Base-by-base conservation (phyloP, 1,140 invertebrate species). In the Lepidurus arcticus region DNA sequence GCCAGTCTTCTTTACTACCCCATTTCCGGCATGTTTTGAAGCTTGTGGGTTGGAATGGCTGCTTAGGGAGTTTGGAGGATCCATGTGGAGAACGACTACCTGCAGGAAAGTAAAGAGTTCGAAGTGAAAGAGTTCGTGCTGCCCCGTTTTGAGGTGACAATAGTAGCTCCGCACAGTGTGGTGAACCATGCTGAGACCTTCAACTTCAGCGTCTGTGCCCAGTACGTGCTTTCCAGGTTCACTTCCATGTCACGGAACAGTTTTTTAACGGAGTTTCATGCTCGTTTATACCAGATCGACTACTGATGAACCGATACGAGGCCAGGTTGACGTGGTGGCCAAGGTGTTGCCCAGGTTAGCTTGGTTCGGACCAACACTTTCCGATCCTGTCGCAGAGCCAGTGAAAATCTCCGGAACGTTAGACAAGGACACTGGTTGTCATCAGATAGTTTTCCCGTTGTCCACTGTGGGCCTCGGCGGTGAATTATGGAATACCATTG, bases 121-220 rank as follows among this genome's bases (percentile, higher is more conserved):
- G 86, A 89, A 79, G 88, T 91, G 8, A 87, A 86, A 42, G 88
- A 90, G 82, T 90, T 90, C 81, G 87, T 90, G 42, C 82, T 92
- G 10, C 91, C 90, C 7, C 88, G 89, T 80, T 92, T 91, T 81
- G 88, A 91, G 84, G 88, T 92, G 0, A 87, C 86, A 0, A 85
- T 92, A 10, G 85, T 85, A n/a, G 85, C 89, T 13, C 90, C 90
- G 0, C 90, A 87, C 45, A 87, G 90, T 47, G 85, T 90, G 53
- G 85, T 86, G 1, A 86, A 87, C 47, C 86, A 87, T 74, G 78
- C 43, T n/a, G 13, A 65, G 21, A 11, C 53, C 6, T 65, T 65
- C n/a, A 21, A 65, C 13, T 65, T 65, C 8, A 65, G 53, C 13
- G 53, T 65, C 6, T 65, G 53, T 4, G 53, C 53, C 16, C 16